A percentile compares a stretch with the other conserved stretches of the same genome.
phyloP scores from a whole-genome alignment of 2,113 vertebrate species.

The Pollimyrus isidori region DNA sequence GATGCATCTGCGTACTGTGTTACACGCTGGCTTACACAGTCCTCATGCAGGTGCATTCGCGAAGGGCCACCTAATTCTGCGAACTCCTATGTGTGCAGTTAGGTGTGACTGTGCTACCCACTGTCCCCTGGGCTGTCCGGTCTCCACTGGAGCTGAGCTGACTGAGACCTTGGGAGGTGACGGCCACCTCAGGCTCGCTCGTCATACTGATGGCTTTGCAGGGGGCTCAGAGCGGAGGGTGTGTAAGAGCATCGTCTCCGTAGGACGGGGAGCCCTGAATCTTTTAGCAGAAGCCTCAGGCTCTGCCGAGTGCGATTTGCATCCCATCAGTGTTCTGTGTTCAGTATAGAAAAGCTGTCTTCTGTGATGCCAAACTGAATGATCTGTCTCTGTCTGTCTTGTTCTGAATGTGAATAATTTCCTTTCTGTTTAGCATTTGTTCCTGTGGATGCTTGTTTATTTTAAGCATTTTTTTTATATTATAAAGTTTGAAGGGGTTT shows the following conservation, averaged over 20 bases:
- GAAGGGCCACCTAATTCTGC: background rate
- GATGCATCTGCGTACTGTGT: background rate
- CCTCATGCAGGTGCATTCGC: background rate
- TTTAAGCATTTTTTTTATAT: background rate
- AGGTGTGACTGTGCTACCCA: background rate
- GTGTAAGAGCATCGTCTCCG: background rate
- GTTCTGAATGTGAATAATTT: slow-evolving; percentile 2
- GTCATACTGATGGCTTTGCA: background rate
- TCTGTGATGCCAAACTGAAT: background rate
- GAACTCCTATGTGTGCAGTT: background rate
- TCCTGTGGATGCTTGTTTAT: background rate
- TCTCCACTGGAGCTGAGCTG: background rate
- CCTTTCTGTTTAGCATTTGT: background rate
- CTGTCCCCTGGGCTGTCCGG: background rate
- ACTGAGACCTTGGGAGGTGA: background rate
- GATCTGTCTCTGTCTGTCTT: background rate
- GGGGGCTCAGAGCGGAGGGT: background rate
- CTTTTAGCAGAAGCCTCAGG: background rate
- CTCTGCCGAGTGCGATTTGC: background rate
- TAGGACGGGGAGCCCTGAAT: background rate
- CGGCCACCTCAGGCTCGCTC: background rate
- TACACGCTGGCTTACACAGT: background rate
- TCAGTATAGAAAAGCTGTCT: background rate
- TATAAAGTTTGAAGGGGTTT: background rate
- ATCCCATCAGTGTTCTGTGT: background rate